Base-by-base conservation (phyloP, 2,113 vertebrate genomes). In the Vombatus ursinus region DNA sequence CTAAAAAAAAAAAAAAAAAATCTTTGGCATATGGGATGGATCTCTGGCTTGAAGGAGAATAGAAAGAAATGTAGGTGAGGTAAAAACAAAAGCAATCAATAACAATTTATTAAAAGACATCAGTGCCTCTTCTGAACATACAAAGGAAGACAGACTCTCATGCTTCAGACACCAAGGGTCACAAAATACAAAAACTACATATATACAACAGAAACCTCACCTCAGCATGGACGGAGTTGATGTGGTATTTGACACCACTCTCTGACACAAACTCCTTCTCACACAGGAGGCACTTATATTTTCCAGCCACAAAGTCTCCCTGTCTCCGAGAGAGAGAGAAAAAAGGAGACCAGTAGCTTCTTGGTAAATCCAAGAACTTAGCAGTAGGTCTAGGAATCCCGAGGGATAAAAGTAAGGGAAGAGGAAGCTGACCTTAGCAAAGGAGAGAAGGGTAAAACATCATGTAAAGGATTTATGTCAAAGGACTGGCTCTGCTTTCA, bases 201-300 rank as follows among this genome's bases (percentile, higher is more conserved):
- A 16, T 51, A 6, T 25, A 52, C 92, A 61, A 51, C 16, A 91
- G 92, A 91, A 54, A 10, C 14, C 98, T 98, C 98, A 99, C 99
- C 99, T 99, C 99, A 48, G 99, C 99, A 2, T 99, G 99, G 95
- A 99, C 98, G 53, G 99, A 99, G 98, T 99, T 99, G 98, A 99
- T 99, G 98, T 99, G 99, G 97, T 99, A 99, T 96, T 99, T 99
- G 97, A 99, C 99, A n/a, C 99, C 99, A 61, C 99, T 99, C 97
- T 99, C 99, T 0, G 99, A 99, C 95, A 99, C 98, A 96, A 99
- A 99, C 97, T 99, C 99, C 96, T 99, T 99, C 90, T 99, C 99
- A 97, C 99, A 99, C 95, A 99, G 98, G 77, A 99, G 99, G 98
- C 99, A 99, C 97, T 98, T 98, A 98, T 99, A 99, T 98, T 99